phyloP scores from a whole-genome alignment of 2,797 vertebrate genomes.

The Acestrorhynchus altus region DNA sequence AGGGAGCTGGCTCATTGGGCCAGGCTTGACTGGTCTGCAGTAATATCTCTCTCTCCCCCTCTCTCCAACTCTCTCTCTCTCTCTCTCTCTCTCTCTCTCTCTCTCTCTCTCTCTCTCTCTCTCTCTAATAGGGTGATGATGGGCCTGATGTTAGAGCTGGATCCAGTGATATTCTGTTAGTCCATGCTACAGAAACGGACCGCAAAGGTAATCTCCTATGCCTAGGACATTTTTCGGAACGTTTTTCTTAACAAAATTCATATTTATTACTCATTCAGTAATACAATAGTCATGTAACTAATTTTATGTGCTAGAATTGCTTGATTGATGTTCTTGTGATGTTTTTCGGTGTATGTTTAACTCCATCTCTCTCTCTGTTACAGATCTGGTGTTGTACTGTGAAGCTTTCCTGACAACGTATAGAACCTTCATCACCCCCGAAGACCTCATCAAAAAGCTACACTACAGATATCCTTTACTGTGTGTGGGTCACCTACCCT shows the following conservation, averaged over 20 bases:
- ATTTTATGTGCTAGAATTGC: no score
- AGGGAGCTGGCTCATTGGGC: conserved; percentile 27
- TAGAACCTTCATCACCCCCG: conserved; percentile 94
- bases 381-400: conserved; percentile 97
- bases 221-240: no score
- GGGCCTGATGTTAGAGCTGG: conserved; percentile 97
- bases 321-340: no score
- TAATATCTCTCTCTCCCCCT: conserved; percentile 36
- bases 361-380: conserved; percentile 9
- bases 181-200: conserved; percentile 96
- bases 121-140: conserved; percentile 86
- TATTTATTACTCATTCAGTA: no score
- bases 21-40: conserved; percentile 34
- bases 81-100: conserved; percentile 26
- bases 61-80: conserved; percentile 24
- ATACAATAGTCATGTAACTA: no score
- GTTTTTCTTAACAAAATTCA: no score
- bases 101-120: conserved; percentile 31
- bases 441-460: conserved; percentile 98
- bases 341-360: neutral
- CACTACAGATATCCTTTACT: conserved; percentile 97
- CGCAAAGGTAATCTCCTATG: conserved; percentile 86
- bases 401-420: conserved; percentile 99
- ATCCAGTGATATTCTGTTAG: conserved; percentile 93
- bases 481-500: conserved; percentile 43